Conservation (phyloP, 2,113 vertebrate genomes). For the Psammodynastes pulverulentus region DNA sequence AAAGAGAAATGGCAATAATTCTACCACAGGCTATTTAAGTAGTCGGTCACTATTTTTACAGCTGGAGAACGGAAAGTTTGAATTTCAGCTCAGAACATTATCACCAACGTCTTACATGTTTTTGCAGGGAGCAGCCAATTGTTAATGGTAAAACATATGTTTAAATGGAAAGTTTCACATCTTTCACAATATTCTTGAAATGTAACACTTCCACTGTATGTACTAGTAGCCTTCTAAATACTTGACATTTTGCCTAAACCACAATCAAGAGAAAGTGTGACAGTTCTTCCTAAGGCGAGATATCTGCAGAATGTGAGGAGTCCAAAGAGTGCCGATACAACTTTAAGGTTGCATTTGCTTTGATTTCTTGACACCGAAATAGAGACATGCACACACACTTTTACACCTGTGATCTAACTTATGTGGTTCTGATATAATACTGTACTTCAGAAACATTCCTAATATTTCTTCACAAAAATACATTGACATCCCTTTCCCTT, state of each 20-base stretch:
- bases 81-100: neutral
- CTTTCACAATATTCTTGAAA: neutral
- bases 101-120: neutral
- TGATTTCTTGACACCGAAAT: neutral
- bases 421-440: neutral
- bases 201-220: neutral
- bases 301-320: neutral
- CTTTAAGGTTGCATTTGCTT: neutral
- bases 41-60: neutral
- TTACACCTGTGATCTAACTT: neutral
- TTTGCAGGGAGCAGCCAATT: neutral
- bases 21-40: neutral
- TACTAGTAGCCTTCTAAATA: neutral
- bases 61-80: neutral
- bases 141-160: neutral
- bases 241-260: neutral
- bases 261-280: neutral
- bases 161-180: neutral
- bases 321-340: neutral
- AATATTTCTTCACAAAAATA: slow-evolving; percentile 56
- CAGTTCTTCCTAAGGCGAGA: neutral
- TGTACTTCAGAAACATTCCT: slow-evolving; percentile 28
- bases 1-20: neutral
- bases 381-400: neutral
- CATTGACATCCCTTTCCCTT: slow-evolving; percentile 56